Percentiles rank a stretch among this genome's conserved stretches.
Evolutionary conservation across 2,888 invertebrate genomes (phyloP).

Genomic region (Sclerodermus sp.): DNA sequence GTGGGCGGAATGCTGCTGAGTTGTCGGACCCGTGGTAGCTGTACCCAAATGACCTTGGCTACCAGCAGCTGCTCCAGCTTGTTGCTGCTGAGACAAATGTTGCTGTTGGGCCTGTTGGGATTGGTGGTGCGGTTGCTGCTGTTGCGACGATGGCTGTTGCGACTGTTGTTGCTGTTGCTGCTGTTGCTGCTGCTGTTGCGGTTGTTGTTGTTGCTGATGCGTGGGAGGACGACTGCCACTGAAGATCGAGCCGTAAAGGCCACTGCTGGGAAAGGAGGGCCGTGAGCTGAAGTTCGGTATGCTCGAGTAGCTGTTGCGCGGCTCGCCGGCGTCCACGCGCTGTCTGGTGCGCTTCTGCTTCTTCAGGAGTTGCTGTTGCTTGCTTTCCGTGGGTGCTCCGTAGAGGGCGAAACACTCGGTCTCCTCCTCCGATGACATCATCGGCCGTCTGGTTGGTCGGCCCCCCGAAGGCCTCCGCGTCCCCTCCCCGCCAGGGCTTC

Average conservation of each 20-base stretch:
- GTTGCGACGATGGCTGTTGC: conserved; percentile 32
- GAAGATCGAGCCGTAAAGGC: conserved; percentile 86
- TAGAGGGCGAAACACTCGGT: conserved; percentile 91
- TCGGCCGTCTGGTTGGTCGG: conserved; percentile 72
- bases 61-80: conserved; percentile 44
- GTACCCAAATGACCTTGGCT: conserved; percentile 56
- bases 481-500: conserved; percentile 65
- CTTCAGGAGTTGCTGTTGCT: conserved; percentile 75
- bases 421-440: conserved; percentile 98
- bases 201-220: conserved; percentile 37
- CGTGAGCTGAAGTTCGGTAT: conserved; percentile 76
- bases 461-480: conserved; percentile 80
- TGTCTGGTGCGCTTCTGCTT: conserved; percentile 92
- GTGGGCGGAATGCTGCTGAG: conserved; percentile 64
- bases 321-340: conserved; percentile 95
- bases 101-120: conserved; percentile 26
- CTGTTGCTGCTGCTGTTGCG: conserved; percentile 28
- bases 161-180: conserved; percentile 38
- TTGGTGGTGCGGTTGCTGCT: conserved; percentile 27
- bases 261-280: conserved; percentile 81
- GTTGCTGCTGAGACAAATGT: conserved; percentile 63
- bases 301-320: conserved; percentile 88
- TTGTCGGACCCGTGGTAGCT: conserved; percentile 59
- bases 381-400: conserved; percentile 68
- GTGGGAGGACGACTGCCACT: conserved; percentile 64